These are phyloP conservation scores for Synaphobranchus kaupii DNA, from an alignment of 2,797 vertebrate genomes.

Conservation along the genomic window DNA sequence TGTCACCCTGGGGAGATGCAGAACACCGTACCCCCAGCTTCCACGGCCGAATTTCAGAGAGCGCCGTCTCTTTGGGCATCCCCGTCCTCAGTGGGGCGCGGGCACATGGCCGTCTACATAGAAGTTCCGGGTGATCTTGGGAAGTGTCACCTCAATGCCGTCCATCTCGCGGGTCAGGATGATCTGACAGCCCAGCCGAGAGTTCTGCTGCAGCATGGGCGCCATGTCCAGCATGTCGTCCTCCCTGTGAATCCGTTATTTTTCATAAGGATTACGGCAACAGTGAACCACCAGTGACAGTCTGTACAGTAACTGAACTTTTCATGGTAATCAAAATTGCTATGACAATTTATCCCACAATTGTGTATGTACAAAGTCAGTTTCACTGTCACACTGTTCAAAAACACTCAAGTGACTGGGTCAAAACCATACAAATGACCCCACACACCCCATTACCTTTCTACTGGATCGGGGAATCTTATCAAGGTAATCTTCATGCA, in stretches of 20 bases:
- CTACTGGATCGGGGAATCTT: slow-evolving; percentile 80
- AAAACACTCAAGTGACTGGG: background rate
- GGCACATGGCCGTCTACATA: slow-evolving; percentile 91
- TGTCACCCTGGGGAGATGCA: background rate
- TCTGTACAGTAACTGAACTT: background rate
- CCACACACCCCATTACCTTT: slow-evolving; percentile 69
- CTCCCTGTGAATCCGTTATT: slow-evolving; percentile 69
- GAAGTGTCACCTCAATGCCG: slow-evolving; percentile 82
- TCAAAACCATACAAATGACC: background rate
- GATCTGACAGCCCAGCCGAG: slow-evolving; percentile 88
- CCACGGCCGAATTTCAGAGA: background rate
- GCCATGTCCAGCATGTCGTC: slow-evolving; percentile 96
- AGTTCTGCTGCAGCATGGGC: slow-evolving; percentile 86
- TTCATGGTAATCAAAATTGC: background rate
- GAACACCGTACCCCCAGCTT: background rate
- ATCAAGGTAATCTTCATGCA: slow-evolving; percentile 69
- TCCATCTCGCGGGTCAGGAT: slow-evolving; percentile 79
- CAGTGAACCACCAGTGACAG: background rate
- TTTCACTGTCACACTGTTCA: background rate
- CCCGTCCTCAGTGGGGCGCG: slow-evolving; percentile 82
- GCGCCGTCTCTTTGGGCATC: background rate
- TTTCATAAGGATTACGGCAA: background rate
- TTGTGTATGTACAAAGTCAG: background rate
- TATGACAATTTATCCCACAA: background rate
- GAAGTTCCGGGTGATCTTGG: slow-evolving; percentile 91